phyloP scores from a whole-genome alignment of 2,113 vertebrate species.

The Malurus melanocephalus region DNA sequence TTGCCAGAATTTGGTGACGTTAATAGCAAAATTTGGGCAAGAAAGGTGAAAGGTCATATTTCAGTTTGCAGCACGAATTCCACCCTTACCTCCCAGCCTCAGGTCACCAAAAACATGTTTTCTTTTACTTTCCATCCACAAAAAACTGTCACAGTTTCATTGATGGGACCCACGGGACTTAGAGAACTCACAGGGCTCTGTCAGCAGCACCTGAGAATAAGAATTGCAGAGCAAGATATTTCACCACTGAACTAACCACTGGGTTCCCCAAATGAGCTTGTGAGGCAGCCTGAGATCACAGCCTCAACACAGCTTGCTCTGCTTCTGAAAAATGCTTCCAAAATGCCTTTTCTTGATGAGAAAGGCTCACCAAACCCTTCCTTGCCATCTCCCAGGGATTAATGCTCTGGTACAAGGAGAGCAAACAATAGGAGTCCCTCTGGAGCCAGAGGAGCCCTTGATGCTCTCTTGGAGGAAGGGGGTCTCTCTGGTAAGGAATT shows the following conservation, averaged over 20 bases:
- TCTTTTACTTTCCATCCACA: not conserved
- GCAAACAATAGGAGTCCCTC: not conserved
- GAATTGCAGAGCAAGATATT: not conserved
- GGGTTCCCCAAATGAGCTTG: not conserved
- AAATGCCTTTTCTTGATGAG: not conserved
- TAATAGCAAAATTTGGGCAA: not conserved
- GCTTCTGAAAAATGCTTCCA: not conserved
- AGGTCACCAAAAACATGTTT: not conserved
- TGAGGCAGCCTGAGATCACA: not conserved
- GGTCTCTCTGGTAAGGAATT: not conserved
- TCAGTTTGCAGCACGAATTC: not conserved
- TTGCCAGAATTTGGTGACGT: not conserved
- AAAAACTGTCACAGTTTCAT: not conserved
- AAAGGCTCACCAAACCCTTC: not conserved
- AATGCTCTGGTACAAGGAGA: not conserved
- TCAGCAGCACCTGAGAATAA: not conserved
- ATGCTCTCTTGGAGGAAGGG: not conserved
- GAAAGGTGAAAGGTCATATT: not conserved
- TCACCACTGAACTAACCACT: rapidly evolving
- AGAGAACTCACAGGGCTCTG: not conserved
- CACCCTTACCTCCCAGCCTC: not conserved
- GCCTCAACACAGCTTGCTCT: not conserved
- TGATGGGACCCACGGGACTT: not conserved
- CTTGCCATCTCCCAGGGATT: not conserved
- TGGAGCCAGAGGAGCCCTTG: not conserved